Evolutionary conservation across 2,797 vertebrate species (phyloP).

Genomic region (Urophycis tenuis): DNA sequence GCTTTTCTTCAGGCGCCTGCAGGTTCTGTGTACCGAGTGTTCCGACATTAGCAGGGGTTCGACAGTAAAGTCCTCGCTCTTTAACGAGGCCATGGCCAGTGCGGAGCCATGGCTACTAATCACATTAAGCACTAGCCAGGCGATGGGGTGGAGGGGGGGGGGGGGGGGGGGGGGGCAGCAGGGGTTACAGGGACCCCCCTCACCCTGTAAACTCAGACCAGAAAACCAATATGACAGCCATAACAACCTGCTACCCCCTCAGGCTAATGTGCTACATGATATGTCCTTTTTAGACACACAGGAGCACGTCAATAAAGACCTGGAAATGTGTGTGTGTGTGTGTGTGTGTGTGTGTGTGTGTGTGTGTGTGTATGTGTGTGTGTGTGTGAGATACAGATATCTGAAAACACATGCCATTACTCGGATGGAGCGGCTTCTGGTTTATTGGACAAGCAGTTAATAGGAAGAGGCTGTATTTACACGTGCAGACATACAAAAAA

Average conservation of each 20-base stretch:
- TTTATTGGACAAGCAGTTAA: neutral
- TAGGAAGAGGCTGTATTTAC: neutral
- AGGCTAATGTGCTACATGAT: neutral
- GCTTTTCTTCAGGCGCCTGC: no score
- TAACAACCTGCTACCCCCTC: neutral
- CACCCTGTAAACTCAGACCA: slow-evolving; percentile 1
- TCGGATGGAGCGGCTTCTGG: neutral
- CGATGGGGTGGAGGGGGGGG: no score
- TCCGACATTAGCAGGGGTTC: no score
- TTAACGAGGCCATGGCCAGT: neutral
- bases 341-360: neutral
- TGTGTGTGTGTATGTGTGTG: no score
- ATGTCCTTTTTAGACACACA: neutral
- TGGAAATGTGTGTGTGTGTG: neutral
- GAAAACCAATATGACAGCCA: slow-evolving; percentile 3
- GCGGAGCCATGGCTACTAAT: neutral
- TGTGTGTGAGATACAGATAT: neutral
- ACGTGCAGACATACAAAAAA: neutral
- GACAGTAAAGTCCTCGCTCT: neutral
- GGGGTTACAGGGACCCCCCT: slow-evolving; percentile 11
- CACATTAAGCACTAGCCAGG: neutral
- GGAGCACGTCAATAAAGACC: neutral
- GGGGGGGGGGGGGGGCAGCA: no score
- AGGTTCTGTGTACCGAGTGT: no score
- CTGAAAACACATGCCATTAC: neutral